Conservation (phyloP, 2,797 vertebrate genomes). For the Sebastes matsubarae region DNA sequence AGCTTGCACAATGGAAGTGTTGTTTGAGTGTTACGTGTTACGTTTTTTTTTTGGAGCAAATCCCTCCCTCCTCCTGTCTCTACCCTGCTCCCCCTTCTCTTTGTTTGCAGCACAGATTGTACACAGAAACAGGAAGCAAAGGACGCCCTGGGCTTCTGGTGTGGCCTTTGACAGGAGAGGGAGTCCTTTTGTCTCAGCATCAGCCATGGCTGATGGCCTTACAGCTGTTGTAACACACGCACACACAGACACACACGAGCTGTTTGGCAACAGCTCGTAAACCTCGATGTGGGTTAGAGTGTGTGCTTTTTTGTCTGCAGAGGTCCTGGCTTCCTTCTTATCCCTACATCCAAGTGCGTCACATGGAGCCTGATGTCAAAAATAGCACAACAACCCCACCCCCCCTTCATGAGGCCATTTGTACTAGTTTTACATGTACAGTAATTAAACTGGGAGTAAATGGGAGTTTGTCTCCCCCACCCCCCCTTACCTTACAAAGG, state of each 20-base stretch:
- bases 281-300: not conserved
- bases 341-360: conserved; percentile 42
- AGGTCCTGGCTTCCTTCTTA: conserved; percentile 43
- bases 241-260: not conserved
- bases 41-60: not conserved
- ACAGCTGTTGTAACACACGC: conserved; percentile 45
- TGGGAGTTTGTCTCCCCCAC: not conserved
- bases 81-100: not conserved
- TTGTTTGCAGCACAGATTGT: conserved; percentile 41
- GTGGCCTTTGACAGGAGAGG: conserved; percentile 40
- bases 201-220: conserved; percentile 26
- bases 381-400: conserved; percentile 40
- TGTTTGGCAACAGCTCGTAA: not conserved
- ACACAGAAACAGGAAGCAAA: conserved; percentile 65
- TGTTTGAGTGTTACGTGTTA: conserved; percentile 27
- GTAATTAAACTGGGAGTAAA: conserved; percentile 23
- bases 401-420: conserved; percentile 9
- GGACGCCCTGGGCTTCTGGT: conserved; percentile 38
- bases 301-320: conserved; percentile 18
- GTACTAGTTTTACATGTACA: not conserved
- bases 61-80: not conserved
- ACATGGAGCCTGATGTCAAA: conserved; percentile 41
- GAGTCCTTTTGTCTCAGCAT: conserved; percentile 53
- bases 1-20: conserved; percentile 47
- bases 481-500: not conserved